Evolutionary conservation across 2,797 vertebrate genomes (phyloP).

Genomic region (Astyanax mexicanus): DNA sequence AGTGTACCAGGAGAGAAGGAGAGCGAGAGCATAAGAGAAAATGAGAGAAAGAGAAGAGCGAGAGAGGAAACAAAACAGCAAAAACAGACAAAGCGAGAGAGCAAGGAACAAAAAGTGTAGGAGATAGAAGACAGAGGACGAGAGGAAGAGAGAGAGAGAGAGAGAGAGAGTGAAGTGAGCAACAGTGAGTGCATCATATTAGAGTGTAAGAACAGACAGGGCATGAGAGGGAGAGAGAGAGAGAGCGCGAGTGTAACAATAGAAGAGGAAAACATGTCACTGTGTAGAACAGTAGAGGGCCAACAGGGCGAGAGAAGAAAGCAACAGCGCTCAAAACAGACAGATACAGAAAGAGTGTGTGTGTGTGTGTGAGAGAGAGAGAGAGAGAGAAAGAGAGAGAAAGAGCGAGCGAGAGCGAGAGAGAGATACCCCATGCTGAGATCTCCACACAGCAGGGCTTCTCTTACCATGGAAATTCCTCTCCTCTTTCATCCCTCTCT

Average conservation of each 20-base stretch:
- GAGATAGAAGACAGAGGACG: too few relatives aligned
- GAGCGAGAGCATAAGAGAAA: background rate
- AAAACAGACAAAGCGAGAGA: background rate
- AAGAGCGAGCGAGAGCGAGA: background rate
- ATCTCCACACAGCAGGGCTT: background rate
- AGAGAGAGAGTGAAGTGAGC: background rate
- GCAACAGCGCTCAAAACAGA: background rate
- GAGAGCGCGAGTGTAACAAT: conserved; percentile 35
- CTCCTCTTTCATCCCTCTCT: background rate
- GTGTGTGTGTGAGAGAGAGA: background rate
- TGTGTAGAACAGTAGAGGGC: conserved; percentile 7
- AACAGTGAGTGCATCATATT: background rate
- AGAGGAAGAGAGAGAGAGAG: conserved; percentile 2
- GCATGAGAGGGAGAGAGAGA: background rate
- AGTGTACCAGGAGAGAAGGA: background rate
- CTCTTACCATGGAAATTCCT: background rate
- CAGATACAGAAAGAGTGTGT: background rate
- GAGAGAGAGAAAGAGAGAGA: conserved; percentile 3
- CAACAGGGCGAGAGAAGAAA: background rate
- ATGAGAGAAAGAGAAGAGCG: background rate
- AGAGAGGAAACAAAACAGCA: background rate
- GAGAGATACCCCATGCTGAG: background rate
- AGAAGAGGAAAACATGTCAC: conserved; percentile 34
- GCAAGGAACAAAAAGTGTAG: too few relatives aligned
- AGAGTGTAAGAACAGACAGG: conserved; percentile 16